Base-by-base conservation (phyloP, 2,888 invertebrate species). In the Hypolimnas misippus region DNA sequence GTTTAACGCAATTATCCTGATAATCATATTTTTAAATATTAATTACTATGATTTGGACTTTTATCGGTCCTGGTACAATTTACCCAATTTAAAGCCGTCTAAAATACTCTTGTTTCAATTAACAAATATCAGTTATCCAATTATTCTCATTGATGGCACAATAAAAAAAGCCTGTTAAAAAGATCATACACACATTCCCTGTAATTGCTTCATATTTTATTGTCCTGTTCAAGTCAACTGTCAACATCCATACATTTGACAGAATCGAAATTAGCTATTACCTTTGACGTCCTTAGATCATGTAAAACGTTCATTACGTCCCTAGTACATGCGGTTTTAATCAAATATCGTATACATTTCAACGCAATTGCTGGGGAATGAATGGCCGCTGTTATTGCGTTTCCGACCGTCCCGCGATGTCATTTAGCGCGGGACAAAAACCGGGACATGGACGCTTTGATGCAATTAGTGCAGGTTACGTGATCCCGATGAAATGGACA, bases 271-370 rank as follows among this genome's bases (percentile, higher is more conserved):
- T 19, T 58, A 14, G 29, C n/a, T 14, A 19, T 51, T n/a, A 29
- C n/a, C n/a, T 16, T 25, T 49, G 8, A 25, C 49, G 14, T 8
- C 29, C 49, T 58, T 58, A 42, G 40, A 52, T 42, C 49, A 49
- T 29, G 14, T 44, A 52, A 29, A 52, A 19, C 46, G 33, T 60
- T 29, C 21, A 54, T 62, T 38, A 49, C 38, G 8, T 17, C 25
- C 31, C 14, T 16, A 40, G 49, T 51, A 54, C 40, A 46, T 79
- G 78, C 82, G 83, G 76, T 78, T 81, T 76, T 75, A 67, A 70
- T 69, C 69, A 74, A 71, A 71, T 67, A 70, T 65, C 68, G 65
- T 71, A 71, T 73, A 68, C 68, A 53, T 64, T 57, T 63, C 57
- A 57, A 44, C 57, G 57, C 58, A 62, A 58, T 70, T 57, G 67